Evolutionary conservation across 2,797 vertebrate species (phyloP), one percentile per base, ranked within the genome.

Genomic region (Mus caroli): DNA sequence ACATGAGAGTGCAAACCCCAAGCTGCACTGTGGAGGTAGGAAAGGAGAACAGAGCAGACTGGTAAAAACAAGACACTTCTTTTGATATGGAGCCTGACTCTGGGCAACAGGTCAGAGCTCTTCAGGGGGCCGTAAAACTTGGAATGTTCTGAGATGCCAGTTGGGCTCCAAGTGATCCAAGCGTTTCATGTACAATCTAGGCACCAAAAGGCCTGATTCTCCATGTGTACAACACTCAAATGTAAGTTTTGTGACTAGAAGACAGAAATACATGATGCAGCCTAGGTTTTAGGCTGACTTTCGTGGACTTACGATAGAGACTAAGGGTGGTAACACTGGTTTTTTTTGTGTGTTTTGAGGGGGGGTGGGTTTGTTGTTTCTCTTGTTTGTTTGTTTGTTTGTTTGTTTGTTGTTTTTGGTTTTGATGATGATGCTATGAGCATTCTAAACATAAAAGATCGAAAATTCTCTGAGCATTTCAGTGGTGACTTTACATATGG

Each of bases 41-140:
- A 98, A 97, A 97, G 69, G 94, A 94, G 95, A 98, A 95, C 96
- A 96, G 96, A 98, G 96, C 67, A 94, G 84, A 82, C 94, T 83
- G 93, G 37, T 0, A 31, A 98, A 98, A 93, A 94, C 92, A 88
- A 98, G 96, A 95, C 37, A 37, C 54, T 97, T 91, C 24, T 12
- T 98, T 98, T 98, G 97, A 97, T 88, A 78, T 4, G 96, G 95
- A 91, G 93, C 91, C 97, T 98, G 96, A 98, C 95, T 98, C 94
- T 96, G 86, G 88, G 92, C 94, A 98, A 96, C 95, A 98, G 97
- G 97, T 98, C 97, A 97, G 78, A 96, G 95, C 84, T 90, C 97
- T 90, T 95, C 58, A 92, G 96, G 93, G 83, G 94, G 71, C 92
- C 92, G 20, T 96, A 97, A 98, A 98, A 17, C 28, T 95, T 97